Conservation (phyloP, 2,888 invertebrate species). For the Lycia hirtaria region DNA sequence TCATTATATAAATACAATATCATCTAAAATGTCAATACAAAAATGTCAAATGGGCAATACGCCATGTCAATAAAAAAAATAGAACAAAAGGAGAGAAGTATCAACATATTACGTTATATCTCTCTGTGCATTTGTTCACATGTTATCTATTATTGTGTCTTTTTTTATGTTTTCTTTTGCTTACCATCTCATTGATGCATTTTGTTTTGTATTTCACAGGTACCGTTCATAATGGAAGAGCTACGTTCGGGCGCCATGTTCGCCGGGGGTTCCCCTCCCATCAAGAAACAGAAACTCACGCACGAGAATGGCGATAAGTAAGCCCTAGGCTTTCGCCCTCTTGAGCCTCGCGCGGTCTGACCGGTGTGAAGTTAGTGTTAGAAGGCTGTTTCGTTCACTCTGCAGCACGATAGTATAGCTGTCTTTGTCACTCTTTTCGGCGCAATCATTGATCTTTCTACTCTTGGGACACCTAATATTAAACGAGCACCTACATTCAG, state of each 20-base stretch:
- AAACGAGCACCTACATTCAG: not conserved
- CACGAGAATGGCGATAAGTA: constrained; percentile 70
- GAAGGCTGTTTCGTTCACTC: not conserved
- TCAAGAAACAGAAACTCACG: constrained; percentile 66
- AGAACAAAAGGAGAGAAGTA: no score
- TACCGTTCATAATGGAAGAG: constrained; percentile 67
- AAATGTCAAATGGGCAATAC: no score
- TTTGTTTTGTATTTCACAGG: constrained; percentile 48
- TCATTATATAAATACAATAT: no score
- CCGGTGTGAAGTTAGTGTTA: not conserved
- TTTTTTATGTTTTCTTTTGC: no score
- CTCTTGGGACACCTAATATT: not conserved
- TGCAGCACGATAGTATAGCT: not conserved
- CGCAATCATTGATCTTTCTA: not conserved
- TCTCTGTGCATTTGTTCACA: no score
- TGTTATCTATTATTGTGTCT: no score
- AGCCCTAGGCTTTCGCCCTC: constrained; percentile 20
- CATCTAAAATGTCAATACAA: no score
- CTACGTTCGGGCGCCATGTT: constrained; percentile 72
- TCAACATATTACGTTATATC: no score
- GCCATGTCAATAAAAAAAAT: no score
- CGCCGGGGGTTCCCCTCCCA: constrained; percentile 56
- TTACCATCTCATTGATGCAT: no score
- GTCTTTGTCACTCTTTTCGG: not conserved
- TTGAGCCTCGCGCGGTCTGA: constrained; percentile 16